Evolutionary conservation across 2,113 vertebrate genomes (phyloP).

Genomic region (Megaptera novaeangliae): DNA sequence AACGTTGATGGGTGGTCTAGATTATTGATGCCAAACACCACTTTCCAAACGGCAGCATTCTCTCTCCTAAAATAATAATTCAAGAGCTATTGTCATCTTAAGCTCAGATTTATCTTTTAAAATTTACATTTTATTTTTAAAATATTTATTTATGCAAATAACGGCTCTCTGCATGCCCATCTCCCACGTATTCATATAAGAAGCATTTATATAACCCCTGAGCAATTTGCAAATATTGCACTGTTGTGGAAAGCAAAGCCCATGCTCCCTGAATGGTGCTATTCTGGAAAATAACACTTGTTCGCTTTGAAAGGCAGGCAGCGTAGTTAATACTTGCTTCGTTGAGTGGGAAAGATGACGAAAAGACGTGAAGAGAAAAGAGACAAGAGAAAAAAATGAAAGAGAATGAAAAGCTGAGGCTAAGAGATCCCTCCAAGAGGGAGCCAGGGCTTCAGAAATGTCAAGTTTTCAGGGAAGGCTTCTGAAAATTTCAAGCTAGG

Average conservation of each 20-base stretch:
- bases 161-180: background rate
- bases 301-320: background rate
- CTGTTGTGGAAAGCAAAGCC: background rate
- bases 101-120: background rate
- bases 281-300: background rate
- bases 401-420: background rate
- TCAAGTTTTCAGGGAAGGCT: background rate
- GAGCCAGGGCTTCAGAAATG: background rate
- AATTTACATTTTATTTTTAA: background rate
- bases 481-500: background rate
- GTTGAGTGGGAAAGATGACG: background rate
- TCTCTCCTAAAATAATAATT: slow-evolving; percentile 83
- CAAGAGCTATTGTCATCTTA: background rate
- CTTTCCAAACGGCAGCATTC: slow-evolving; percentile 90
- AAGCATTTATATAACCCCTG: background rate
- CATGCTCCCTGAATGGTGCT: background rate
- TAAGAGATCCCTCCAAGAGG: background rate
- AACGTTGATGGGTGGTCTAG: slow-evolving; percentile 90
- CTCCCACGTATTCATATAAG: background rate
- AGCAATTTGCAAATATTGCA: background rate
- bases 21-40: slow-evolving; percentile 94
- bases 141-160: background rate
- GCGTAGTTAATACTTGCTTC: background rate
- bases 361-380: background rate
- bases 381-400: background rate